Conservation (phyloP, 2,888 invertebrate species). For the Trachelus stipa region DNA sequence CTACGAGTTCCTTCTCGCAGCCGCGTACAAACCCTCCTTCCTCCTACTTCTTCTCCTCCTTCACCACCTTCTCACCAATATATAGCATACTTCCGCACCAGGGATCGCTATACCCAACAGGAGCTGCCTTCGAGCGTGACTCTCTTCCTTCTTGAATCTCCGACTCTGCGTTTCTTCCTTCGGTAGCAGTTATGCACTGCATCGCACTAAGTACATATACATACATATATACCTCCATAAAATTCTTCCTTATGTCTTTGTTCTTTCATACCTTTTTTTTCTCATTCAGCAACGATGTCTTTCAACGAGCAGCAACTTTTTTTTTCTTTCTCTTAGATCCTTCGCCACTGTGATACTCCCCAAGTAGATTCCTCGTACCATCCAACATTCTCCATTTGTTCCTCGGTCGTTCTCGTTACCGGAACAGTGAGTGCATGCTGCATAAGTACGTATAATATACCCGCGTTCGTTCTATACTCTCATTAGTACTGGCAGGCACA, state of each 20-base stretch:
- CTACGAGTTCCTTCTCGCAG: not conserved
- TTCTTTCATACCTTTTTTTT: not conserved
- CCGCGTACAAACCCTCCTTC: not conserved
- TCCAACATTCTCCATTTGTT: not conserved
- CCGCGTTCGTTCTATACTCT: not conserved
- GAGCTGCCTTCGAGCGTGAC: not conserved
- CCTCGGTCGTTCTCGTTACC: not conserved
- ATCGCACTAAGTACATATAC: not conserved
- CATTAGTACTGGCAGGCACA: not conserved
- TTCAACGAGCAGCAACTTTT: not conserved
- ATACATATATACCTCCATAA: not conserved
- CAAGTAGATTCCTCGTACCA: not conserved
- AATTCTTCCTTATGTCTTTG: not conserved
- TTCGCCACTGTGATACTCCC: not conserved
- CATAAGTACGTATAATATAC: not conserved
- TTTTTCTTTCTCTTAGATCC: not conserved
- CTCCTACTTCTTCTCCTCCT: not conserved
- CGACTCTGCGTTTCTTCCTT: not conserved
- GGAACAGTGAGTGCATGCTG: not conserved
- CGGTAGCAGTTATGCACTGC: not conserved
- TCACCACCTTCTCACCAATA: not conserved
- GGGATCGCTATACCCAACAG: not conserved
- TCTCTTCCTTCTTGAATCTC: not conserved
- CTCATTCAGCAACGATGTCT: not conserved
- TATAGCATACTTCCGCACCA: not conserved